Evolutionary conservation across 23 tunicate species (phyloP), one percentile per base, ranked within the genome.

Genomic region (Trididemnum nubilum): DNA sequence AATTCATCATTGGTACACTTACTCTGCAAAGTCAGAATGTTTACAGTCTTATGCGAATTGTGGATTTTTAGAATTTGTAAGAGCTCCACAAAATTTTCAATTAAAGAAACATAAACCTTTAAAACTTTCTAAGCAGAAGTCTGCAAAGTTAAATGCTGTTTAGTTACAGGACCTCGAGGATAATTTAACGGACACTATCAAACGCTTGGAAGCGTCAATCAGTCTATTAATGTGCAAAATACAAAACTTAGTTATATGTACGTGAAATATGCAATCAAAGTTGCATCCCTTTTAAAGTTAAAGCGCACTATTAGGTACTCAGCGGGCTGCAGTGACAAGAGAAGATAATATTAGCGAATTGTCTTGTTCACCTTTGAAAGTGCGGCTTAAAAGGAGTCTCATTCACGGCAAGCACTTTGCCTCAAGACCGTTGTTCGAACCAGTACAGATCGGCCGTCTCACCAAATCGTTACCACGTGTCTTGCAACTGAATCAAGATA

Each of bases 341-440:
- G 59, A 31, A 21, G 79, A 73, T 34, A 70, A 21, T 31, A 39
- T 73, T 2, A 39, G 60, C 30, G 79, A 73, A 44, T 23, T 73
- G 33, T 39, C 79, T 22, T 73, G 59, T 28, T 22, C 79, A 37
- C 33, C 59, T 23, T 28, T 39, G 15, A 44, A 73, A 44, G 60
- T 73, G 59, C 59, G 33, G 33, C 59, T 73, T 9, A 73, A 73
- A 28, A 73, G 79, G 32, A 73, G 79, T 39, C 79, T 73, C 12
- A 38, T 38, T 73, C 59, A 39, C 21, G 79, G 79, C 79, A 27
- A 73, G 23, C 33, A 12, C 23, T 37, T 37, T 25, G 79, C 79
- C 19, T 7, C 79, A n/a, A 39, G 59, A 39, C 79, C 79, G 30
- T 44, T 73, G 59, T 73, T 73, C 33, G 79, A 73, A 73, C 59